Conservation (phyloP, 2,113 vertebrate species). For the Pseudolaguvia tuberculata region DNA sequence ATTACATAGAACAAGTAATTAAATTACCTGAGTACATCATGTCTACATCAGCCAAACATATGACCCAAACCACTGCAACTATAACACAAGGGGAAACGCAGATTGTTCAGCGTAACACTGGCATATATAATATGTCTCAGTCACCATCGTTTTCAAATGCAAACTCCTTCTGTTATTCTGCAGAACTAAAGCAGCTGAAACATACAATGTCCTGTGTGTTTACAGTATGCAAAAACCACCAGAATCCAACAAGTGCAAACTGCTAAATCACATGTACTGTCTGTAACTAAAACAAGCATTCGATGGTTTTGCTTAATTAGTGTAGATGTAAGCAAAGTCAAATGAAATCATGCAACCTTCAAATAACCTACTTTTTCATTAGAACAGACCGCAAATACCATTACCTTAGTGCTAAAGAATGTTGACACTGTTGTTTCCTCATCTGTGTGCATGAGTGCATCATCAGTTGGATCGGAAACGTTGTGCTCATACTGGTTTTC, state of each 20-base stretch:
- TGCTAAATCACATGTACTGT: neutral
- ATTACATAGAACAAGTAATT: slow-evolving; percentile 43
- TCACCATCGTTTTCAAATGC: slow-evolving; percentile 1
- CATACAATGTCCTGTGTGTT: neutral
- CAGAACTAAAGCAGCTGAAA: neutral
- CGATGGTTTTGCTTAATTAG: neutral
- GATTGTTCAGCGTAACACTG: slow-evolving; percentile 16
- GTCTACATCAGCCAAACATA: slow-evolving; percentile 38
- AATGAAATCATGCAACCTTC: neutral
- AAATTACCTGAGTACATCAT: slow-evolving; percentile 42
- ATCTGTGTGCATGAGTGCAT: slow-evolving; percentile 36
- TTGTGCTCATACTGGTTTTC: slow-evolving; percentile 47
- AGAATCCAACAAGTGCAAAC: slow-evolving; percentile 23
- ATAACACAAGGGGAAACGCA: slow-evolving; percentile 42
- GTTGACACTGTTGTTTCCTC: slow-evolving; percentile 33
- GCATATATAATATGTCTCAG: neutral
- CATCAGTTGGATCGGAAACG: slow-evolving; percentile 2
- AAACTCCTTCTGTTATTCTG: neutral
- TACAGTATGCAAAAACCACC: slow-evolving; percentile 10
- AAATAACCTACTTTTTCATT: neutral
- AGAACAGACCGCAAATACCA: neutral
- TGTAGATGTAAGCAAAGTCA: neutral
- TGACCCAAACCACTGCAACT: slow-evolving; percentile 33
- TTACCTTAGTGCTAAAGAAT: slow-evolving; percentile 39
- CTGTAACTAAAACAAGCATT: neutral